phyloP scores from a whole-genome alignment of 92 coral and sea anemone species.

The Zoanthus gigantus region DNA sequence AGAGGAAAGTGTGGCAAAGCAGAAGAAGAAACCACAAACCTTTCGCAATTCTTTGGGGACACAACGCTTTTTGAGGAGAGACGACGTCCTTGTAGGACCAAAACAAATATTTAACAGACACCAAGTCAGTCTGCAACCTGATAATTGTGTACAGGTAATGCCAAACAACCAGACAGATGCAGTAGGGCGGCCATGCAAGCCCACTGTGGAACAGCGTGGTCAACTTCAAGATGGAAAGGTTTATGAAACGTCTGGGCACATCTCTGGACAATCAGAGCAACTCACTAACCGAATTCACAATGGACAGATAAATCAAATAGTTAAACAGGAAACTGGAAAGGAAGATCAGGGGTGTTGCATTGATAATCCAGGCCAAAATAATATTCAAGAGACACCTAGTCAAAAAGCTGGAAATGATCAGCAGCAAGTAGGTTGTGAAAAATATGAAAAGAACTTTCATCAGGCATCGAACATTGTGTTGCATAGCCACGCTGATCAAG shows the following conservation, averaged over 20 bases:
- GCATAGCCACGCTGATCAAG: neutral
- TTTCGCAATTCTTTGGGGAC: neutral
- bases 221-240: neutral
- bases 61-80: neutral
- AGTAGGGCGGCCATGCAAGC: neutral
- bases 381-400: neutral
- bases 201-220: neutral
- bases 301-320: neutral
- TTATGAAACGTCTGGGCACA: neutral
- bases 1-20: conserved; percentile 22
- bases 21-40: neutral
- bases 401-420: neutral
- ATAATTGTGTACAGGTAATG: neutral
- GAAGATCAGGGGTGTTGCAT: neutral
- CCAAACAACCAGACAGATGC: neutral
- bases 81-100: neutral
- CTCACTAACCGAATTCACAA: neutral
- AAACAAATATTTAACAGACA: neutral
- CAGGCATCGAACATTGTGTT: neutral
- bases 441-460: neutral
- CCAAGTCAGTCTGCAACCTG: neutral
- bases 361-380: neutral
- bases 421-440: neutral
- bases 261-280: conserved; percentile 18
- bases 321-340: neutral